These are phyloP conservation scores for Cossypha polioptera DNA, from an alignment of 2,797 vertebrate genomes.

Conservation along the genomic window DNA sequence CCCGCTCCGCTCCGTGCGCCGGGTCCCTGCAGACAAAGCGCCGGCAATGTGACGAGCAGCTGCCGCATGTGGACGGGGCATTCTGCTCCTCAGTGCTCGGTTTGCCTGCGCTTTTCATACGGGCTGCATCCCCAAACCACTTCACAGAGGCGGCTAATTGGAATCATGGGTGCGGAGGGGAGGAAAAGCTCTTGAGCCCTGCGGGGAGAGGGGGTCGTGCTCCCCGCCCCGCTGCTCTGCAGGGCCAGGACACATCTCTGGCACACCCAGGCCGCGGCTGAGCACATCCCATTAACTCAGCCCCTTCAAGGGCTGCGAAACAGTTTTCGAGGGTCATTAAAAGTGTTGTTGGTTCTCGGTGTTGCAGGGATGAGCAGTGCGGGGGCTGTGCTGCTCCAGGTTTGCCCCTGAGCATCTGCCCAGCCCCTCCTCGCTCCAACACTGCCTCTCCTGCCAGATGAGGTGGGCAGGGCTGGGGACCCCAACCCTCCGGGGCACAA, in stretches of 20 bases:
- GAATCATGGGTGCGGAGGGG: neutral
- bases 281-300: neutral
- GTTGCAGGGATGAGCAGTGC: accelerated
- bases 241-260: neutral
- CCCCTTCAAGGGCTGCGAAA: neutral
- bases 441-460: accelerated
- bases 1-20: neutral
- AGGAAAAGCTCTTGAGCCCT: neutral
- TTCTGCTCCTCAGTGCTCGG: neutral
- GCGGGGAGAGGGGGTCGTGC: neutral
- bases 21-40: neutral
- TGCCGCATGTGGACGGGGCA: constrained; percentile 3
- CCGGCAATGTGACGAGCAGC: neutral
- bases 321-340: neutral
- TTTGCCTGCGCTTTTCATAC: neutral
- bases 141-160: constrained; percentile 27
- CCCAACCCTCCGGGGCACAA: neutral
- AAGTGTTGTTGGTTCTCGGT: neutral
- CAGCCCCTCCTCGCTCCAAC: accelerated
- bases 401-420: accelerated
- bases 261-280: neutral
- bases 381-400: neutral
- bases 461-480: accelerated
- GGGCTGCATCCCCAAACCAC: constrained; percentile 37
- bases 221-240: neutral